Evolutionary conservation across 2,113 vertebrate species (phyloP).

Genomic region (Cephalopholis sonnerati): DNA sequence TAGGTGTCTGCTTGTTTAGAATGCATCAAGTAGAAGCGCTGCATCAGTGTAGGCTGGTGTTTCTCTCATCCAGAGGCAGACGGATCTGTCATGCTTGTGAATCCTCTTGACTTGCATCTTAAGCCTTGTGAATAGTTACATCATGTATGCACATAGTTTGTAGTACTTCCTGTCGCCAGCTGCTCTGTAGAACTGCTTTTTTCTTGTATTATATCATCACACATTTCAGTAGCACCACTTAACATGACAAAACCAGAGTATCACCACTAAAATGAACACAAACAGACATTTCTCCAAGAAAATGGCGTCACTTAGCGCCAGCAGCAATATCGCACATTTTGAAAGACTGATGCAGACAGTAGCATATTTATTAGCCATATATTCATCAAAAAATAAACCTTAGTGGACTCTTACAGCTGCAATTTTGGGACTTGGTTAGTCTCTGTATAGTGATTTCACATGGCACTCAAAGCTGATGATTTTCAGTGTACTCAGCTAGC

Average conservation of each 20-base stretch:
- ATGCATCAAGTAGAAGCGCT: conserved; percentile 40
- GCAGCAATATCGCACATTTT: background rate
- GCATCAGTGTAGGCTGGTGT: background rate
- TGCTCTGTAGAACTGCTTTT: background rate
- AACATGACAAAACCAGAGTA: background rate
- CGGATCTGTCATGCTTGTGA: conserved; percentile 20
- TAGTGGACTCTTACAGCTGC: background rate
- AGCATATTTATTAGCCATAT: background rate
- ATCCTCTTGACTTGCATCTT: conserved; percentile 20
- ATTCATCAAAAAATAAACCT: background rate
- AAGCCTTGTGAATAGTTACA: background rate
- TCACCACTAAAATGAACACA: background rate
- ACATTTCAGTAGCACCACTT: background rate
- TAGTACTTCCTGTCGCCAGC: conserved; percentile 12
- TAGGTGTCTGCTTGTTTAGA: conserved; percentile 46
- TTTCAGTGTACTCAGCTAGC: background rate
- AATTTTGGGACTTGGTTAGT: background rate
- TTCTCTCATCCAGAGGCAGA: background rate
- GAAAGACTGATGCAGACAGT: background rate
- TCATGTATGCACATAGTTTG: conserved; percentile 4
- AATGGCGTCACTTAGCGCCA: background rate
- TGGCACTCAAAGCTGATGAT: background rate
- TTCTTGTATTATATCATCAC: background rate
- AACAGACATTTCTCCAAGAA: background rate
- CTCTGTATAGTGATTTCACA: background rate